Evolutionary conservation across 2,113 vertebrate species (phyloP).

Genomic region (Planiliza haematocheilus): DNA sequence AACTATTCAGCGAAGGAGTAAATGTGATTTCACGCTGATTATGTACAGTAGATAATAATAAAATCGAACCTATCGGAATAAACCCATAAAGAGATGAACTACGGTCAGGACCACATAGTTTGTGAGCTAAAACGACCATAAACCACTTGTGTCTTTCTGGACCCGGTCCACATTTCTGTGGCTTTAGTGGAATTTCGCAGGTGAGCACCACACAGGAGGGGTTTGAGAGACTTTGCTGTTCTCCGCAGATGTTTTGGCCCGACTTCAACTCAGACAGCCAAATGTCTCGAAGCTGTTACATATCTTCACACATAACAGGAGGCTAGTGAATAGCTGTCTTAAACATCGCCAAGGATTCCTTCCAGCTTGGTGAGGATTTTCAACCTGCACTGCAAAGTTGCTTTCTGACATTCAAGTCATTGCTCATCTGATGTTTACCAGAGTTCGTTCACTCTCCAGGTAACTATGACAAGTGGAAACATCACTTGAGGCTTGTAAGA

Average conservation of each 20-base stretch:
- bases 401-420: constrained; percentile 21
- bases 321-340: constrained; percentile 13
- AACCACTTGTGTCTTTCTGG: constrained; percentile 59
- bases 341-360: constrained; percentile 30
- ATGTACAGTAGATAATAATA: background rate
- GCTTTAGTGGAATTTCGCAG: constrained; percentile 71
- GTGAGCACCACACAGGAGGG: constrained; percentile 56
- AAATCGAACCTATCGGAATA: constrained; percentile 11
- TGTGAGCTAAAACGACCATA: constrained; percentile 18
- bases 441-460: too few species aligned
- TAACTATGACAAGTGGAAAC: too few species aligned
- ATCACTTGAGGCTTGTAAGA: too few species aligned
- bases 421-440: background rate
- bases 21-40: background rate
- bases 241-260: constrained; percentile 52
- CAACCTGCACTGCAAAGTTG: constrained; percentile 30
- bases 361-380: constrained; percentile 37
- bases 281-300: constrained; percentile 40
- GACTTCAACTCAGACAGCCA: constrained; percentile 35
- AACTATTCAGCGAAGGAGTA: background rate
- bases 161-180: constrained; percentile 51
- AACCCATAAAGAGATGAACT: background rate
- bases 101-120: background rate
- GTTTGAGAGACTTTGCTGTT: constrained; percentile 39
- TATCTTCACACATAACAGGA: constrained; percentile 20